Conservation (phyloP, 2,113 vertebrate species). For the Nipponia nippon region DNA sequence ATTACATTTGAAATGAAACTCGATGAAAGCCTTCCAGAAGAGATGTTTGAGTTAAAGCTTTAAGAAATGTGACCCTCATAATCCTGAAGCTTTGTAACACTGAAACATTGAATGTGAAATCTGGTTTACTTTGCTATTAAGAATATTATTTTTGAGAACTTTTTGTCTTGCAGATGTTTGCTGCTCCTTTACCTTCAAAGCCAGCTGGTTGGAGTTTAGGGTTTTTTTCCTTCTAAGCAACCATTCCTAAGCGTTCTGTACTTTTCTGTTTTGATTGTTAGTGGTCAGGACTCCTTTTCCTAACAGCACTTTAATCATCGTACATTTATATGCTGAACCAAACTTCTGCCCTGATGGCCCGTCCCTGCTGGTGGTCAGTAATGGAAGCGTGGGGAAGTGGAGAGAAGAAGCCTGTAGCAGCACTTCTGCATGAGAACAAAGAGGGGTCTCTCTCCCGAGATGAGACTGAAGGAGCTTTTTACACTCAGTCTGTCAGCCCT, state of each 20-base stretch:
- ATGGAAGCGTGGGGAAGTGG: neutral
- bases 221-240: neutral
- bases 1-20: neutral
- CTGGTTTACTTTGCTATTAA: neutral
- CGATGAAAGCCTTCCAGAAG: neutral
- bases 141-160: neutral
- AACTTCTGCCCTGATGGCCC: neutral
- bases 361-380: neutral
- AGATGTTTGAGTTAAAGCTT: neutral
- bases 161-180: neutral
- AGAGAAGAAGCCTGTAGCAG: neutral
- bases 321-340: neutral
- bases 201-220: neutral
- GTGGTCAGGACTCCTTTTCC: neutral
- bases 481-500: neutral
- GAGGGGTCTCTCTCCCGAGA: neutral
- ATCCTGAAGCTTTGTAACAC: neutral
- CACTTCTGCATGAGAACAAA: neutral
- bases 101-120: neutral
- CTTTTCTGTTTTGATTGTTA: neutral
- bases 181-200: neutral
- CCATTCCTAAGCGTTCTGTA: neutral
- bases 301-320: neutral
- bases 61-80: neutral
- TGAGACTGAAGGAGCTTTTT: neutral